Percentiles rank a stretch among this genome's conserved stretches.
Evolutionary conservation across 2,888 invertebrate genomes (phyloP).

Genomic region (Tinea semifulvella): DNA sequence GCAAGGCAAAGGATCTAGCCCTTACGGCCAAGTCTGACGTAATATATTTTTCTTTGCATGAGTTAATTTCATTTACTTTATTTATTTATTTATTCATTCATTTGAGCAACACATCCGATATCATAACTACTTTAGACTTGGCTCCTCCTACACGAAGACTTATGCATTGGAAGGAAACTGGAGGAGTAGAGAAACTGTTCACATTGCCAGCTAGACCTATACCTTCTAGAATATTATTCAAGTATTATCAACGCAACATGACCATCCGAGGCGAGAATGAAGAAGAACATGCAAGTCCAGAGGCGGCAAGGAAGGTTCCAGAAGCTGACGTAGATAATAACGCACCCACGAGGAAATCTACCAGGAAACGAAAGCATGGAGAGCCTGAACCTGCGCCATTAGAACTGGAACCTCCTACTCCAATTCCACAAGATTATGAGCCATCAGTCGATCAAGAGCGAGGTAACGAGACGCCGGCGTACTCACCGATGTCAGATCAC

Average conservation of each 20-base stretch:
- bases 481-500: constrained; percentile 42
- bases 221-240: constrained; percentile 82
- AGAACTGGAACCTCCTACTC: constrained; percentile 56
- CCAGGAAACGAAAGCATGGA: constrained; percentile 9
- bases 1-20: too few species aligned
- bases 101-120: constrained; percentile 95
- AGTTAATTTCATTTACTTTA: too few species aligned
- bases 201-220: constrained; percentile 90
- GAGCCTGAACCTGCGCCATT: constrained; percentile 20
- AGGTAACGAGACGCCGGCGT: constrained; percentile 26
- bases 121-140: constrained; percentile 92
- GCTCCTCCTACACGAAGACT: constrained; percentile 94
- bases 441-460: constrained; percentile 46
- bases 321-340: background rate
- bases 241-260: constrained; percentile 88
- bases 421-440: constrained; percentile 59
- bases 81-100: too few species aligned
- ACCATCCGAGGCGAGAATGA: constrained; percentile 80
- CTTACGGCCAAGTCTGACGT: too few species aligned
- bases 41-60: too few species aligned
- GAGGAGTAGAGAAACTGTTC: constrained; percentile 96
- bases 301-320: constrained; percentile 30
- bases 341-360: background rate
- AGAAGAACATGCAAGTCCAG: constrained; percentile 67
- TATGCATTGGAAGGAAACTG: constrained; percentile 99